These are phyloP conservation scores for Sepioteuthis lessoniana DNA, from an alignment of 2,888 invertebrate genomes.

Conservation along the genomic window DNA sequence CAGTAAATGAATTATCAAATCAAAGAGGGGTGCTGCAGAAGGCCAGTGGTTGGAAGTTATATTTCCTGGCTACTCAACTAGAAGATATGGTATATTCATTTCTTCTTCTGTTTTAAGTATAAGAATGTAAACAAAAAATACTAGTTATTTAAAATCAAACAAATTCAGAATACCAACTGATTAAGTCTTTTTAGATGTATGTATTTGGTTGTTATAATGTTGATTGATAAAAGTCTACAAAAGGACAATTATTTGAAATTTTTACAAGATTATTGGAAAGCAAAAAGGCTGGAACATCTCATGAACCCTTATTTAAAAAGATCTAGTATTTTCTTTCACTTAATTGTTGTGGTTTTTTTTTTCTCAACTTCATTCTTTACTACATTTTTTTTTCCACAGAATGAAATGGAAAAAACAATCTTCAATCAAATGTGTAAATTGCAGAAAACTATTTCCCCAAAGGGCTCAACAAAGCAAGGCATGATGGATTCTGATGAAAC, in stretches of 20 bases:
- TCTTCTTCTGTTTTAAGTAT: background rate
- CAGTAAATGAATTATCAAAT: slow-evolving; percentile 90
- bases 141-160: background rate
- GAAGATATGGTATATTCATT: slow-evolving; percentile 84
- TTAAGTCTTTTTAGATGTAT: too few species aligned
- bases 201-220: too few species aligned
- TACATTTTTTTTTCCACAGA: slow-evolving; percentile 58
- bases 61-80: slow-evolving; percentile 93
- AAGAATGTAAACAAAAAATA: too few species aligned
- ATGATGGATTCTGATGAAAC: slow-evolving; percentile 65
- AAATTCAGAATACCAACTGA: background rate
- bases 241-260: too few species aligned
- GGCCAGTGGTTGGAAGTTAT: slow-evolving; percentile 95
- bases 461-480: slow-evolving; percentile 57
- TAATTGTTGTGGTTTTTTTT: too few species aligned
- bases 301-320: too few species aligned
- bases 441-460: slow-evolving; percentile 62
- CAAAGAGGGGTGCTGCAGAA: slow-evolving; percentile 90
- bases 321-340: too few species aligned
- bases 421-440: slow-evolving; percentile 55
- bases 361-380: too few species aligned
- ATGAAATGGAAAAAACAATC: slow-evolving; percentile 68
- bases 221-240: too few species aligned
- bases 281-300: too few species aligned
- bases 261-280: too few species aligned